phyloP scores from a whole-genome alignment of 2,113 vertebrate species.

The Myrmecophaga tridactyla region DNA sequence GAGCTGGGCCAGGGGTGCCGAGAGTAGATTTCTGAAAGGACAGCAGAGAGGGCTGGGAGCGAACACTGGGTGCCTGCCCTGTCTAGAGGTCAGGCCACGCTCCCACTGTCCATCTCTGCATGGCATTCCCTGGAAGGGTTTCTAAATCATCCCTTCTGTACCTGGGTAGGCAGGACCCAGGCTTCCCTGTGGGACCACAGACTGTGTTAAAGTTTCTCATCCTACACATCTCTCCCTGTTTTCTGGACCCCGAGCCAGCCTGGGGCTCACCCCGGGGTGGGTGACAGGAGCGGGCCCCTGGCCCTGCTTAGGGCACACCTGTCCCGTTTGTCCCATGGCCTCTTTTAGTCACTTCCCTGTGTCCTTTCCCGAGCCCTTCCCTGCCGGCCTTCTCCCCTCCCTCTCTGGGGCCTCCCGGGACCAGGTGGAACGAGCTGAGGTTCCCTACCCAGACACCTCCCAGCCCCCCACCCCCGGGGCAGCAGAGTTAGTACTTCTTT shows the following conservation, averaged over 20 bases:
- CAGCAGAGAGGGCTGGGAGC: not conserved
- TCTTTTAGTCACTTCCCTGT: not conserved
- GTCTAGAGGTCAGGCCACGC: not conserved
- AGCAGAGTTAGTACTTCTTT: not conserved
- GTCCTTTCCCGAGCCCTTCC: not conserved
- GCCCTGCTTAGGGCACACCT: not conserved
- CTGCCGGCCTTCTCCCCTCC: not conserved
- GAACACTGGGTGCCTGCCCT: not conserved
- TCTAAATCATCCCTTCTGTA: not conserved
- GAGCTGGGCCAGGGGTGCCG: not conserved
- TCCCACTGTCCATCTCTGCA: not conserved
- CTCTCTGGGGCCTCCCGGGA: not conserved
- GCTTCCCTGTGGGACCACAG: not conserved
- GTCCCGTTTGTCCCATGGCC: not conserved
- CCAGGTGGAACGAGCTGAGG: too few species aligned
- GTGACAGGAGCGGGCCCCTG: fast-evolving
- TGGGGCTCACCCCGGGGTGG: not conserved
- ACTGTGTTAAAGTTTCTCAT: not conserved
- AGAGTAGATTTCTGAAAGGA: not conserved
- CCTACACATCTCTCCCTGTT: not conserved
- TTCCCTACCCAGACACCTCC: too few species aligned
- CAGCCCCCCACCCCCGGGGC: too few species aligned
- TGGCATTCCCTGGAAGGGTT: not conserved
- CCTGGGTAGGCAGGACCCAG: not conserved
- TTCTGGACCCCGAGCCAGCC: not conserved